Evolutionary conservation across 2,888 invertebrate genomes (phyloP).

Genomic region (Aplocera efformata): DNA sequence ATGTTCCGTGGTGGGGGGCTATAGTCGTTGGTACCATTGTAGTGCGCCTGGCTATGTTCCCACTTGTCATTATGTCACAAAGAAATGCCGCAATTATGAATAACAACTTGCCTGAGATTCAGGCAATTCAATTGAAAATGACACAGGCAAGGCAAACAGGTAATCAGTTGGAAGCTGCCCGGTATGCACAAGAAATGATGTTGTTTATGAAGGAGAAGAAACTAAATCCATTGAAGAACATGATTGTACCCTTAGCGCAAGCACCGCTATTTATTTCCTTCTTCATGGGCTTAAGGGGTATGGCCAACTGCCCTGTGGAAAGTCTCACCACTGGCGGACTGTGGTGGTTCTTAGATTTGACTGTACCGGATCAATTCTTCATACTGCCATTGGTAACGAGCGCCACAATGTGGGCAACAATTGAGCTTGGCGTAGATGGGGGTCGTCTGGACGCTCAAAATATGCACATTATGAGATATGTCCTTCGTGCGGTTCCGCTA

Average conservation of each 20-base stretch:
- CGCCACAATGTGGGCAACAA: constrained; percentile 88
- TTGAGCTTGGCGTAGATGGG: constrained; percentile 90
- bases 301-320: constrained; percentile 95
- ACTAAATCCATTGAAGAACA: constrained; percentile 89
- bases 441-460: constrained; percentile 84
- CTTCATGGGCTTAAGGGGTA: constrained; percentile 91
- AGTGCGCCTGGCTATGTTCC: constrained; percentile 89
- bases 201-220: constrained; percentile 90
- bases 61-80: constrained; percentile 91
- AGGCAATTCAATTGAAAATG: constrained; percentile 90
- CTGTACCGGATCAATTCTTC: constrained; percentile 93
- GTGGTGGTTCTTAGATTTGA: constrained; percentile 96
- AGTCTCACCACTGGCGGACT: constrained; percentile 94
- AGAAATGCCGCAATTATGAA: constrained; percentile 89
- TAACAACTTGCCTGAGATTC: constrained; percentile 92
- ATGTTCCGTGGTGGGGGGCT: constrained; percentile 96
- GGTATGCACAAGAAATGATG: constrained; percentile 89
- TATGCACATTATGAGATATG: constrained; percentile 86
- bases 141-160: constrained; percentile 92
- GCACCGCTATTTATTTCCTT: constrained; percentile 96
- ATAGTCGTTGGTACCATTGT: constrained; percentile 90
- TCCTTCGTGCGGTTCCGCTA: constrained; percentile 88
- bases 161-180: constrained; percentile 88
- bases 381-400: constrained; percentile 92
- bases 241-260: constrained; percentile 88